A percentile compares a stretch with the other conserved stretches of the same genome.
phyloP scores from a whole-genome alignment of 2,888 invertebrate species.

The Nemurella pictetii region DNA sequence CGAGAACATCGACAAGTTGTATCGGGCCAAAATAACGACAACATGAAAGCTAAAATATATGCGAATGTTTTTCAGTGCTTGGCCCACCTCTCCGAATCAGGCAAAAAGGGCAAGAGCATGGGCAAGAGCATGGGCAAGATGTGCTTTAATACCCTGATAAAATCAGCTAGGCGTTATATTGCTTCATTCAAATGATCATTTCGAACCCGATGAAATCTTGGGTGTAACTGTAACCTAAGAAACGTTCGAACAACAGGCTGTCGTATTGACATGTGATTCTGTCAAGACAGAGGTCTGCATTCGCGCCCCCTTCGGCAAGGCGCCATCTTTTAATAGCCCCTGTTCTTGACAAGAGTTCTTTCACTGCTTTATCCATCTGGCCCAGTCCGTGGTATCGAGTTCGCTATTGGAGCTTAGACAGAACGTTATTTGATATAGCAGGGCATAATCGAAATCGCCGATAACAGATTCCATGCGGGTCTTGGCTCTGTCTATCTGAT shows the following conservation, averaged over 20 bases:
- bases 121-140: too few species aligned
- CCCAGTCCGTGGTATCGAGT: not conserved
- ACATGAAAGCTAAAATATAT: not conserved
- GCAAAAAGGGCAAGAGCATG: too few species aligned
- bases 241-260: not conserved
- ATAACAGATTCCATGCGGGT: conserved; percentile 3
- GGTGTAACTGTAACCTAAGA: not conserved
- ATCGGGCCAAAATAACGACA: too few species aligned
- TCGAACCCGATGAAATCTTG: not conserved
- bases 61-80: not conserved
- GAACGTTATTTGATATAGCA: not conserved
- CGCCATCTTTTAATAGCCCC: conserved; percentile 22
- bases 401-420: not conserved
- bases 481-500: not conserved
- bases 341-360: conserved; percentile 15
- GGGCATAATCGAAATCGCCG: not conserved
- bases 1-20: not conserved
- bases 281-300: not conserved
- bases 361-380: conserved; percentile 15
- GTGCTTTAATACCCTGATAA: not conserved
- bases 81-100: not conserved
- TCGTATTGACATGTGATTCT: conserved; percentile 12
- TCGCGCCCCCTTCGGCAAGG: not conserved
- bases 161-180: not conserved
- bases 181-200: not conserved